Conservation (phyloP, 2,888 invertebrate genomes). For the Adelphocoris suturalis region DNA sequence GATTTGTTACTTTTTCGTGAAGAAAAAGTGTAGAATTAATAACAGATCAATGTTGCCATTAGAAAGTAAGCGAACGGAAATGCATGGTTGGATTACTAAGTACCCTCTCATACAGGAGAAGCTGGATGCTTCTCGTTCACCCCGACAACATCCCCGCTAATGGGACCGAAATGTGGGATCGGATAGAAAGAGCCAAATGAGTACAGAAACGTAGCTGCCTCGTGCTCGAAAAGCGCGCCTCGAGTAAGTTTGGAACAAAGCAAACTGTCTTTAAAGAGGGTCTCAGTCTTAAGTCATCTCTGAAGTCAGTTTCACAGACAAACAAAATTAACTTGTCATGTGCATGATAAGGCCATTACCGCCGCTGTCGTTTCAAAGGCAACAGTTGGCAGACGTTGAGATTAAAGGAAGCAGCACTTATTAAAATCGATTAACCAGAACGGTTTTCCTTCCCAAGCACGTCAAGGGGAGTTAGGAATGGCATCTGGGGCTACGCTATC, state of each 20-base stretch:
- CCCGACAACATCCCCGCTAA: neutral
- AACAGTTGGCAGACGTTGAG: conserved; percentile 28
- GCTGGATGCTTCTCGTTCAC: too few relatives aligned
- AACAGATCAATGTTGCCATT: too few relatives aligned
- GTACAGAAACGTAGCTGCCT: neutral
- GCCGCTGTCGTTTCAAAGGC: conserved; percentile 40
- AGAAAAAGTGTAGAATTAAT: too few relatives aligned
- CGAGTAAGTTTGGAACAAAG: neutral
- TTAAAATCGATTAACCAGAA: conserved; percentile 42
- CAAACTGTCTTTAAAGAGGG: neutral
- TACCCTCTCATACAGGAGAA: too few relatives aligned
- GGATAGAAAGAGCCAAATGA: conserved; percentile 16
- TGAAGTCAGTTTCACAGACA: too few relatives aligned
- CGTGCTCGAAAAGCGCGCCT: neutral
- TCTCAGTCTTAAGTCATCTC: neutral
- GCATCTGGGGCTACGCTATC: conserved; percentile 1
- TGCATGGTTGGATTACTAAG: too few relatives aligned
- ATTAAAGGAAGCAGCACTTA: conserved; percentile 36
- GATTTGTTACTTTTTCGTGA: too few relatives aligned
- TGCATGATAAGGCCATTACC: conserved; percentile 27
- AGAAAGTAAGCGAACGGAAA: too few relatives aligned
- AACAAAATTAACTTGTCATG: conserved; percentile 39
- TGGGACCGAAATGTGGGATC: neutral
- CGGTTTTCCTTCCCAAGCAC: neutral
- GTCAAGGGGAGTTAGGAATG: neutral